Evolutionary conservation across 2,797 vertebrate genomes (phyloP).

Genomic region (Melanotaenia trifasciata): DNA sequence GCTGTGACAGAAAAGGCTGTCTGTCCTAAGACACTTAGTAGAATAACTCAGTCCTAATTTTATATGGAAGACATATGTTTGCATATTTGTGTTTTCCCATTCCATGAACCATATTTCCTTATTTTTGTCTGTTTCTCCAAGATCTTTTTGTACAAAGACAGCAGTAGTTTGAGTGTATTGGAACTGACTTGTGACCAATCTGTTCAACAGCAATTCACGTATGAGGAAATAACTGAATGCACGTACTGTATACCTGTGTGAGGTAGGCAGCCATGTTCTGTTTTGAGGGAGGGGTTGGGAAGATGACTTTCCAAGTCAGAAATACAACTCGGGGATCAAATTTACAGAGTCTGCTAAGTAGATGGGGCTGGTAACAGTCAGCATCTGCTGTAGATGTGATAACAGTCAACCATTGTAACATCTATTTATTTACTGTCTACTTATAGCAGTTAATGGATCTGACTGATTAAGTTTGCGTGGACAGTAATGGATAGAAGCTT

Average conservation of each 20-base stretch:
- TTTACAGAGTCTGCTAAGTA: neutral
- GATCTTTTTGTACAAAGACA: neutral
- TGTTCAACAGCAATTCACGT: neutral
- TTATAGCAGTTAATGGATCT: neutral
- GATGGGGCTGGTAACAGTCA: neutral
- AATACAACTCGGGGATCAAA: neutral
- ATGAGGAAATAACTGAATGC: neutral
- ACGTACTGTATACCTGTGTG: neutral
- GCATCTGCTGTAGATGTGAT: neutral
- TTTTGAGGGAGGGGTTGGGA: neutral
- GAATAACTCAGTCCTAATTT: too few species aligned
- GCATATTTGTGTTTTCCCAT: too few species aligned
- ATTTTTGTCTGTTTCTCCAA: neutral
- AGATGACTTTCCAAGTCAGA: neutral
- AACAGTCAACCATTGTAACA: too few species aligned
- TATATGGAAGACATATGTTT: too few species aligned
- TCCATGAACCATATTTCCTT: too few species aligned
- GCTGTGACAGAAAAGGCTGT: too few species aligned
- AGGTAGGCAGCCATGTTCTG: neutral
- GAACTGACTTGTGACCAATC: neutral
- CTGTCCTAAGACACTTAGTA: too few species aligned
- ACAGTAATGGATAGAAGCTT: neutral
- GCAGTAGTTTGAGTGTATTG: neutral
- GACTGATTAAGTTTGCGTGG: neutral
- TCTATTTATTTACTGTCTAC: neutral